phyloP scores from a whole-genome alignment of 1,140 invertebrate genomes.

The Ericerus pela region DNA sequence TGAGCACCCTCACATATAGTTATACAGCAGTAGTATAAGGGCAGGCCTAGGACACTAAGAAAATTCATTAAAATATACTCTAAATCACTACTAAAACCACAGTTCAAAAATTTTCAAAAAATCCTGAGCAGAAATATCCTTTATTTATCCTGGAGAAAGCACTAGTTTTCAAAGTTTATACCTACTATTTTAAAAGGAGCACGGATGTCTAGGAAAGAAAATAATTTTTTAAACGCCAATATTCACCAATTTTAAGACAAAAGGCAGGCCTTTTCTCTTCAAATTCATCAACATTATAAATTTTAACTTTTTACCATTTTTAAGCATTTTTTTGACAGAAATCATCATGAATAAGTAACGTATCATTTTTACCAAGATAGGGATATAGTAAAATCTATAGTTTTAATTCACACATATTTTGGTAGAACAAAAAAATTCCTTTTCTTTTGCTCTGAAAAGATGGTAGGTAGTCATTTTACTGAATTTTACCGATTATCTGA shows the following conservation, averaged over 20 bases:
- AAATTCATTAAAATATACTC: constrained; percentile 9
- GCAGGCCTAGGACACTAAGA: not conserved
- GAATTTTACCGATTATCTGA: not conserved
- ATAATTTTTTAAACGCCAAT: constrained; percentile 1
- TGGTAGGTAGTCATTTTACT: not conserved
- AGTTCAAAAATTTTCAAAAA: not conserved
- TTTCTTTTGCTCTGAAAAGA: too few species aligned
- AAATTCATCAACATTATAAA: not conserved
- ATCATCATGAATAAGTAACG: not conserved
- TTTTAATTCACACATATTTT: not conserved
- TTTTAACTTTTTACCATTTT: too few species aligned
- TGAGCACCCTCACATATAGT: too few species aligned
- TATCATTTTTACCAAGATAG: constrained; percentile 4
- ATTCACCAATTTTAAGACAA: not conserved
- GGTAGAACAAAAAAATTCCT: not conserved
- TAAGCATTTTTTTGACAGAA: not conserved
- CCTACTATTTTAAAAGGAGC: constrained; percentile 1
- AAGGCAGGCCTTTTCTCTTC: not conserved
- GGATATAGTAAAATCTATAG: not conserved
- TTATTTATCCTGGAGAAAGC: not conserved
- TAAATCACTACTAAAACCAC: constrained; percentile 1
- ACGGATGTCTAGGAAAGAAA: not conserved
- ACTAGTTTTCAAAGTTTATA: constrained; percentile 2
- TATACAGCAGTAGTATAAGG: not conserved
- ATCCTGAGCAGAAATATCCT: constrained; percentile 1